These are phyloP conservation scores for Drosophila biarmipes DNA, from an alignment of 1,140 invertebrate genomes.

Conservation along the genomic window DNA sequence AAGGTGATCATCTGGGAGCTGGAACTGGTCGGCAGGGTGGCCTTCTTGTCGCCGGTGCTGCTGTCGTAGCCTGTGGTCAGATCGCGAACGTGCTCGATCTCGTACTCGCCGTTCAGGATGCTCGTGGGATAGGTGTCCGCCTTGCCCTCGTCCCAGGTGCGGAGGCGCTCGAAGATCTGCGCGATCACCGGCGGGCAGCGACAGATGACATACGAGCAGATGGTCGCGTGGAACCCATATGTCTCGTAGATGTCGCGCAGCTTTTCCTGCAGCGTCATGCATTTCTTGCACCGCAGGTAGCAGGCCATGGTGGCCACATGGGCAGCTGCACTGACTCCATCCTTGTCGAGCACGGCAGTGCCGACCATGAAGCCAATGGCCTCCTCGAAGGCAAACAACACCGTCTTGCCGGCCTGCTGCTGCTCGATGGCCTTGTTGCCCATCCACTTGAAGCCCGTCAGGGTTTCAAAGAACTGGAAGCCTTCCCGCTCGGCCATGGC, in stretches of 20 bases:
- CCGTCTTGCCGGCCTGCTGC: conserved; percentile 88
- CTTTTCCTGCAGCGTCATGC: conserved; percentile 89
- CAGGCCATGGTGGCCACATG: conserved; percentile 92
- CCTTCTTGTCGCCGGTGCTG: conserved; percentile 88
- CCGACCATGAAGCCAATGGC: conserved; percentile 98
- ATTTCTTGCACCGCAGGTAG: conserved; percentile 88
- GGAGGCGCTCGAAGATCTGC: conserved; percentile 92
- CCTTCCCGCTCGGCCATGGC: conserved; percentile 93
- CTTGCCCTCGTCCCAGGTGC: conserved; percentile 88
- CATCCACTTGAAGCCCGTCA: conserved; percentile 99
- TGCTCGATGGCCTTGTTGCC: conserved; percentile 94
- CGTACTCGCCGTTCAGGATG: conserved; percentile 89
- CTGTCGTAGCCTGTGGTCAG: conserved; percentile 95
- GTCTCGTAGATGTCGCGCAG: conserved; percentile 92
- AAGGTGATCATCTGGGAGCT: conserved; percentile 98
- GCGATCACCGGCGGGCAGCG: conserved; percentile 90
- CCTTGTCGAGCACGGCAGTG: conserved; percentile 95
- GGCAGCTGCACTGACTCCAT: conserved; percentile 95
- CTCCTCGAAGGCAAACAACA: conserved; percentile 98
- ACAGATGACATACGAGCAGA: conserved; percentile 96
- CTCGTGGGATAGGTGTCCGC: conserved; percentile 88
- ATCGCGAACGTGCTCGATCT: conserved; percentile 92
- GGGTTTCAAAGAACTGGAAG: conserved; percentile 95
- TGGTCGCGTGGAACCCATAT: conserved; percentile 94
- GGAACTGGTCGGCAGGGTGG: conserved; percentile 91